phyloP scores from a whole-genome alignment of 1,140 invertebrate genomes.

The Drosophila pandora region DNA sequence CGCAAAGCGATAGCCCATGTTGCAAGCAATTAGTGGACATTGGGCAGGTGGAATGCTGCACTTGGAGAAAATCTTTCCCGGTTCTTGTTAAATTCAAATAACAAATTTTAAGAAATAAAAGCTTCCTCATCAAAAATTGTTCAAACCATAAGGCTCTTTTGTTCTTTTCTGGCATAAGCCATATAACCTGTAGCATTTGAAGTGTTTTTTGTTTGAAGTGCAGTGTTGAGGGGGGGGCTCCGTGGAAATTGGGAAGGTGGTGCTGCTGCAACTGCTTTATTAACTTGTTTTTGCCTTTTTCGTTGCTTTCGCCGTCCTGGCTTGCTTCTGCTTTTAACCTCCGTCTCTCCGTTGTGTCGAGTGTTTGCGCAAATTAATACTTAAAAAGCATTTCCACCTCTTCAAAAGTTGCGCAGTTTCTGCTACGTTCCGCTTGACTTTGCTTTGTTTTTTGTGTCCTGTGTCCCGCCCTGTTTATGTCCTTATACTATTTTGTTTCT shows the following conservation, averaged over 20 bases:
- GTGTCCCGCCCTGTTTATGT: neutral
- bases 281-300: constrained; percentile 56
- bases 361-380: constrained; percentile 77
- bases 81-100: neutral
- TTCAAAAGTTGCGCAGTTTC: constrained; percentile 56
- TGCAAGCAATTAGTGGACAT: constrained; percentile 68
- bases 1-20: constrained; percentile 59
- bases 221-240: neutral
- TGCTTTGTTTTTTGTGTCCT: constrained; percentile 48
- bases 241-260: constrained; percentile 12
- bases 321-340: constrained; percentile 23
- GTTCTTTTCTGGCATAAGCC: neutral
- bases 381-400: constrained; percentile 70
- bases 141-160: neutral
- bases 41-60: constrained; percentile 29
- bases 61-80: neutral
- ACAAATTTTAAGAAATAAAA: neutral
- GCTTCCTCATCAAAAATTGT: neutral
- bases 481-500: constrained; percentile 30
- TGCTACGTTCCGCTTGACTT: constrained; percentile 50
- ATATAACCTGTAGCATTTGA: neutral
- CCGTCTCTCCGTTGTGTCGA: constrained; percentile 28
- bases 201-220: constrained; percentile 8
- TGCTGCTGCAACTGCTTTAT: constrained; percentile 58
- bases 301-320: constrained; percentile 5